phyloP scores from a whole-genome alignment of 2,113 vertebrate species.

The Lophochroa leadbeateri region DNA sequence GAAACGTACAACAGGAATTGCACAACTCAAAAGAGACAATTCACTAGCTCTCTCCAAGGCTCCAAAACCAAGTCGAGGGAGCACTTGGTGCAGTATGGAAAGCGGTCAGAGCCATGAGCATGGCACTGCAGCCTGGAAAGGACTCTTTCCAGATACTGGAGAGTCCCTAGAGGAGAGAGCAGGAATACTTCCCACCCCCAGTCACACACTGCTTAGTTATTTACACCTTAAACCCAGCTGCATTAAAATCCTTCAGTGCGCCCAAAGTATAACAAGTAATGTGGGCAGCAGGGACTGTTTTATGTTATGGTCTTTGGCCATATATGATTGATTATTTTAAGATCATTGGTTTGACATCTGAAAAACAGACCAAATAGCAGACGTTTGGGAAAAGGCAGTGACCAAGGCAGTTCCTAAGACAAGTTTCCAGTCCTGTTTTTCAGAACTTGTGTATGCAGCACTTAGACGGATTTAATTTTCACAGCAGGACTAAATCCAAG shows the following conservation, averaged over 20 bases:
- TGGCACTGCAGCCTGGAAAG: background rate
- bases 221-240: constrained; percentile 28
- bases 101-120: background rate
- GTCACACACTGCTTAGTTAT: constrained; percentile 10
- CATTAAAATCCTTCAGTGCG: background rate
- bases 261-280: background rate
- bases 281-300: background rate
- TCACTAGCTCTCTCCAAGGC: background rate
- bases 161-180: background rate
- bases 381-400: background rate
- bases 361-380: background rate
- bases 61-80: background rate
- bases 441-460: background rate
- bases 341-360: background rate
- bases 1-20: constrained; percentile 52
- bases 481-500: background rate
- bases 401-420: background rate
- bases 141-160: background rate
- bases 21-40: constrained; percentile 45
- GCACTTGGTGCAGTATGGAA: constrained; percentile 18
- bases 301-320: background rate
- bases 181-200: background rate
- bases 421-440: background rate
- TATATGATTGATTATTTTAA: background rate
- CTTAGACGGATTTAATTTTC: background rate